Conservation (phyloP, 23 tunicate genomes). For the Styela clava region DNA sequence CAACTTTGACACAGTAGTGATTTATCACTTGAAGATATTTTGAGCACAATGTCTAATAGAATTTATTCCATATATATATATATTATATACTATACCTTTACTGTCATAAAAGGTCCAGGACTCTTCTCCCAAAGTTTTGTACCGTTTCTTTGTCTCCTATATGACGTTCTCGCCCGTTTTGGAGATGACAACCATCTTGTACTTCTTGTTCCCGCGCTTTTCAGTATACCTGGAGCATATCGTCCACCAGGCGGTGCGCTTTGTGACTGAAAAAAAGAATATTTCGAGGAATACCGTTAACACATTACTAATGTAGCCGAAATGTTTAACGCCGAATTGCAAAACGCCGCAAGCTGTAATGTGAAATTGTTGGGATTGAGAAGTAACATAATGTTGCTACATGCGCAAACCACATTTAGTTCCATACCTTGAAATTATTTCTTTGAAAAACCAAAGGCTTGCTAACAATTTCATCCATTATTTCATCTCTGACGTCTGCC, state of each 20-base stretch:
- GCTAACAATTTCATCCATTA: conserved; percentile 72
- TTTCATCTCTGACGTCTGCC: conserved; percentile 69
- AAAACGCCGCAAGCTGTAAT: not conserved
- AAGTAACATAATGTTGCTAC: too few relatives aligned
- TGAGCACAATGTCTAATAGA: too few relatives aligned
- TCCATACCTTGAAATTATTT: conserved; percentile 18
- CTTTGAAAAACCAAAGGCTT: conserved; percentile 51
- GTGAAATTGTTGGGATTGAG: not conserved
- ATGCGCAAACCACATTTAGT: too few relatives aligned
- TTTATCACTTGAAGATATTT: too few relatives aligned
- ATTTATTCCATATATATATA: too few relatives aligned
- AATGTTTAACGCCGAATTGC: not conserved
- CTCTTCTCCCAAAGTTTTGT: conserved; percentile 30
- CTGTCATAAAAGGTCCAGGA: conserved; percentile 70
- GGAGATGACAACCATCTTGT: conserved; percentile 35
- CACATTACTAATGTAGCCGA: not conserved
- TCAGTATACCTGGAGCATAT: not conserved
- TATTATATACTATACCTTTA: conserved; percentile 45
- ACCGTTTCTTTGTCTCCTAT: conserved; percentile 9
- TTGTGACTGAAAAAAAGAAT: conserved; percentile 9
- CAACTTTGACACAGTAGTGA: too few relatives aligned
- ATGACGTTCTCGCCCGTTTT: conserved; percentile 40
- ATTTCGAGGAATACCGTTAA: too few relatives aligned
- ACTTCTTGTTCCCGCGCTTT: conserved; percentile 14
- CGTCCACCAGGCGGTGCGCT: conserved; percentile 26